Percentiles rank a stretch among this genome's conserved stretches.
phyloP scores from a whole-genome alignment of 2,797 vertebrate species.

The Phylloscopus collybita region DNA sequence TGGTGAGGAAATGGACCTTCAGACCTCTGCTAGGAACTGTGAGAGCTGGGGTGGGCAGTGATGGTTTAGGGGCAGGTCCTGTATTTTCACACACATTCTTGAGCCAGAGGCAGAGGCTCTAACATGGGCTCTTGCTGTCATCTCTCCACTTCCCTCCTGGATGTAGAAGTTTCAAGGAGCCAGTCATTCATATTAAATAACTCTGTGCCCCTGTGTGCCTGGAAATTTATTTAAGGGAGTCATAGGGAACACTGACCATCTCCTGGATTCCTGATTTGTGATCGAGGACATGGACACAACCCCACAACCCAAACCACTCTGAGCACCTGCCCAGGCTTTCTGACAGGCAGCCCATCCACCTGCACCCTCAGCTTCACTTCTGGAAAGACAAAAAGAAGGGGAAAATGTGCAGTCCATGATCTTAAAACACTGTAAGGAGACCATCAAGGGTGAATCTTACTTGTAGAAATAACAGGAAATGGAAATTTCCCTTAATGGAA shows the following conservation, averaged over 20 bases:
- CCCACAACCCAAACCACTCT: background rate
- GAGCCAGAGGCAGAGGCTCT: background rate
- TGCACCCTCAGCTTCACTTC: background rate
- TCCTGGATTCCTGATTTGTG: background rate
- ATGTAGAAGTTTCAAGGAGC: background rate
- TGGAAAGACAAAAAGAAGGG: background rate
- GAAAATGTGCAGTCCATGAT: rapidly evolving
- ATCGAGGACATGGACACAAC: rapidly evolving
- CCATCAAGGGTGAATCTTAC: rapidly evolving
- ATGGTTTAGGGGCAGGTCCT: background rate
- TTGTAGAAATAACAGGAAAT: background rate
- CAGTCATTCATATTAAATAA: background rate
- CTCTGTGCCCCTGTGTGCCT: rapidly evolving
- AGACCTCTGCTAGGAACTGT: background rate
- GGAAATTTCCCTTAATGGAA: background rate
- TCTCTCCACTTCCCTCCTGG: background rate
- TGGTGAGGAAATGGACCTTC: background rate
- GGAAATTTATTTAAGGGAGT: background rate
- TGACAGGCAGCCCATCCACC: background rate
- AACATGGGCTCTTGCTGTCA: background rate
- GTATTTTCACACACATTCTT: background rate
- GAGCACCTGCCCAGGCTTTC: background rate
- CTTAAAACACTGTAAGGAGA: background rate
- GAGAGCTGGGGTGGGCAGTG: background rate
- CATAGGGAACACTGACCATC: rapidly evolving